These are phyloP conservation scores for Poeciliopsis prolifica DNA, from an alignment of 2,113 vertebrate species.

Conservation along the genomic window DNA sequence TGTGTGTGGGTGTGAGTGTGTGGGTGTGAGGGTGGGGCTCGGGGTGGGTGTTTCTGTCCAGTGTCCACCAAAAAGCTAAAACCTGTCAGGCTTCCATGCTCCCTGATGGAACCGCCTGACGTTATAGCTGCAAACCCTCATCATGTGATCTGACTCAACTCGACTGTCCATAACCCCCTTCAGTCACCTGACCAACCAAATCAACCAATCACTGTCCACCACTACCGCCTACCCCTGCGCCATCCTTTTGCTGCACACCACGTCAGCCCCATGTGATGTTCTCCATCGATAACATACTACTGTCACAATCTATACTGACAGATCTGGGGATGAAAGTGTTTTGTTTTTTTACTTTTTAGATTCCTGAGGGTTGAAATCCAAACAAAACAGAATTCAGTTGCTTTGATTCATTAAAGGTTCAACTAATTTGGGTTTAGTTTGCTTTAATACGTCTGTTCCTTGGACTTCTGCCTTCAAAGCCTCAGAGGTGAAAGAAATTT, in stretches of 20 bases:
- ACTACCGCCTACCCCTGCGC: slow-evolving; percentile 77
- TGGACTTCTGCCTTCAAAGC: slow-evolving; percentile 12
- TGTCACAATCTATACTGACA: slow-evolving; percentile 67
- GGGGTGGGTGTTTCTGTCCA: slow-evolving; percentile 79
- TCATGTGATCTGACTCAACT: slow-evolving; percentile 84
- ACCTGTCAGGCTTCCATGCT: slow-evolving; percentile 83
- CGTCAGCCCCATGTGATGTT: slow-evolving; percentile 83
- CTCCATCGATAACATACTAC: slow-evolving; percentile 85
- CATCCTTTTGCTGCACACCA: slow-evolving; percentile 81
- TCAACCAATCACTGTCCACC: slow-evolving; percentile 82
- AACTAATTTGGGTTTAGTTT: not conserved
- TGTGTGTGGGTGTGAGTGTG: slow-evolving; percentile 19
- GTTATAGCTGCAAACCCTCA: slow-evolving; percentile 84
- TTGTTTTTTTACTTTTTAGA: slow-evolving; percentile 13
- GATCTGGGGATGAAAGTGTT: slow-evolving; percentile 56
- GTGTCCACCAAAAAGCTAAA: slow-evolving; percentile 83
- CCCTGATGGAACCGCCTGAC: slow-evolving; percentile 82
- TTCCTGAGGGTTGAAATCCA: slow-evolving; percentile 1
- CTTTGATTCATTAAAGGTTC: slow-evolving; percentile 14
- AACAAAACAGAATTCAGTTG: slow-evolving; percentile 12
- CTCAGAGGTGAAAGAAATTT: slow-evolving; percentile 7
- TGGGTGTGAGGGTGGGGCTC: slow-evolving; percentile 44
- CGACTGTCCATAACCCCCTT: slow-evolving; percentile 81
- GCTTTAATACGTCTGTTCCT: slow-evolving; percentile 8
- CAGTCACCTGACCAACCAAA: slow-evolving; percentile 80